Base-by-base conservation (phyloP, 2,888 invertebrate species). In the Nasonovia ribisnigri region DNA sequence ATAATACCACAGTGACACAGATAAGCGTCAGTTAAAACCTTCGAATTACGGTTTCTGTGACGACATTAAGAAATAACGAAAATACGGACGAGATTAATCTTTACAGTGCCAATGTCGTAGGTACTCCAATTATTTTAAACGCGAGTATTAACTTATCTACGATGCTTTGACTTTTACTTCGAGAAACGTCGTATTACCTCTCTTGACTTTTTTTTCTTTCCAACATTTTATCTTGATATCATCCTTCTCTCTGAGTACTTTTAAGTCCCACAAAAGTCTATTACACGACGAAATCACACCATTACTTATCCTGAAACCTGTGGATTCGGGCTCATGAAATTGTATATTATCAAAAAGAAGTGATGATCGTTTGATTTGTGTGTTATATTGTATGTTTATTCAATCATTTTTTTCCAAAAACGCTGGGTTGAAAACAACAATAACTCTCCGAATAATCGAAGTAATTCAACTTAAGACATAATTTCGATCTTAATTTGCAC, bases 91-190 rank as follows among this genome's bases (percentile, higher is more conserved):
- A 86, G 29, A 86, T 86, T 77, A 77, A 86, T 86, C 86, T 46
- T 16, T 46, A 86, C 13, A 86, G 26, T 46, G 29, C 29, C 46
- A 86, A 6, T 29, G 16, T 46, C 16, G 46, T 29, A 48, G 29
- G 46, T 20, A 87, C 87, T 87, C 13, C 48, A 51, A 88, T 88
- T 43, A 77, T 77, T 77, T 86, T 86, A 86, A 43, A 46, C 20
- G 87, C 48, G 10, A 84, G 36, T 88, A n/a, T n/a, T n/a, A 51
- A 46, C 48, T n/a, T 48, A 48, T 88, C n/a, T 48, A 10, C 4
- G 0, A 26, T 29, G 29, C 11, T 29, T 13, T 43, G 84, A 84
- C 84, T 48, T 87, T 88, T 48, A 51, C 16, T 48, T 2, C 10
- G 24, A 29, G 13, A 84, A 84, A 43, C 29, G 43, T 11, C 29